Evolutionary conservation across 2,797 vertebrate species (phyloP).

Genomic region (Selene dorsalis): DNA sequence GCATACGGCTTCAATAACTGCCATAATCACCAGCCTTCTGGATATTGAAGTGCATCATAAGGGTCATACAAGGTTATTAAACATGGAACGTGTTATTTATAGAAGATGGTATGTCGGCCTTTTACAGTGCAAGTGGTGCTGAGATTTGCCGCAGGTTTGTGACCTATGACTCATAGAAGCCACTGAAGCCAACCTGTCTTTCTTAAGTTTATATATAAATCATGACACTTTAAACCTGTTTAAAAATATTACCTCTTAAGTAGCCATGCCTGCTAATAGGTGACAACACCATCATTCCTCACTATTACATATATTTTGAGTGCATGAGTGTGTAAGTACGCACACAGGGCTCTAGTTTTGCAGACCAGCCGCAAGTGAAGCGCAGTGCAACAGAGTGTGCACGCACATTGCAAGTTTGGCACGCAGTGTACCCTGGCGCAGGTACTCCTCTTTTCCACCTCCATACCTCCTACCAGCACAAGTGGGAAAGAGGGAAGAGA

Average conservation of each 20-base stretch:
- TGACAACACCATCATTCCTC: background rate
- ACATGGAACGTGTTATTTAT: conserved; percentile 59
- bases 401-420: no score
- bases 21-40: conserved; percentile 62
- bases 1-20: conserved; percentile 69
- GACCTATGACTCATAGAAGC: background rate
- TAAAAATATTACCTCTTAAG: background rate
- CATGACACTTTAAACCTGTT: background rate
- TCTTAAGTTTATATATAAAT: background rate
- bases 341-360: no score
- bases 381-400: no score
- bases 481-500: no score
- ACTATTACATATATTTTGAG: no score
- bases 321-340: background rate
- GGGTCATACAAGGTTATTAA: conserved; percentile 63
- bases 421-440: no score
- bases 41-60: conserved; percentile 59
- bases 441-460: no score
- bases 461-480: no score
- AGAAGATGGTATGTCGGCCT: conserved; percentile 34
- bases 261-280: background rate
- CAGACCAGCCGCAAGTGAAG: no score
- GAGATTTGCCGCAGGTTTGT: conserved; percentile 22
- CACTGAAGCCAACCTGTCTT: background rate
- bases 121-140: conserved; percentile 34